Conservation (phyloP, 2,888 invertebrate genomes). For the Melangyna quadrimaculata region DNA sequence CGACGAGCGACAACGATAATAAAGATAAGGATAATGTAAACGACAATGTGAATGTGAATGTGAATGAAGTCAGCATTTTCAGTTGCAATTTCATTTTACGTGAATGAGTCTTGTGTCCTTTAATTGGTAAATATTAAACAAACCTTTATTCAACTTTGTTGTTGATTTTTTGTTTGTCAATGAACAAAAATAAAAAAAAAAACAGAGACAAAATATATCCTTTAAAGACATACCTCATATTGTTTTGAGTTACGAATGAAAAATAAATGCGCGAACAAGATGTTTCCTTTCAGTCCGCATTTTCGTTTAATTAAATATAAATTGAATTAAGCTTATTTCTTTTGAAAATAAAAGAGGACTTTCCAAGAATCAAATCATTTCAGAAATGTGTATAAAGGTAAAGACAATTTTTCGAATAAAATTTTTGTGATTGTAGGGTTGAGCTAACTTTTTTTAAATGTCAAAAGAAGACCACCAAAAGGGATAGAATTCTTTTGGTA, state of each 20-base stretch:
- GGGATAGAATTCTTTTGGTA: not conserved
- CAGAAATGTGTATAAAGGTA: no score
- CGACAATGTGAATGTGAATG: not conserved
- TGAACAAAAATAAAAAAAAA: not conserved
- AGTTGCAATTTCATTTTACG: conserved; percentile 65
- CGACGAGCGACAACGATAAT: conserved; percentile 2
- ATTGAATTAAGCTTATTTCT: conserved; percentile 62
- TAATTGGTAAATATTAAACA: conserved; percentile 64
- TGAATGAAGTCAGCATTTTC: conserved; percentile 62
- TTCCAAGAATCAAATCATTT: not conserved
- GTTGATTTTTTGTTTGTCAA: not conserved
- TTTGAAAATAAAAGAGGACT: not conserved
- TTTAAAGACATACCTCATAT: conserved; percentile 29
- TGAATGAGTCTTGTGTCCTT: conserved; percentile 64
- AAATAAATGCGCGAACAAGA: conserved; percentile 12
- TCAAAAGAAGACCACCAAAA: not conserved
- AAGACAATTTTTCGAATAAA: not conserved
- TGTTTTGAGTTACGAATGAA: conserved; percentile 4
- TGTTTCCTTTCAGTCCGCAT: not conserved
- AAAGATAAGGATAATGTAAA: not conserved
- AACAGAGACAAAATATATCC: not conserved
- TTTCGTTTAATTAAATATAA: conserved; percentile 61
- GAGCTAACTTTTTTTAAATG: not conserved
- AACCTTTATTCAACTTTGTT: conserved; percentile 14
- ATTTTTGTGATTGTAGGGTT: not conserved